A percentile compares a stretch with the other conserved stretches of the same genome.
phyloP scores from a whole-genome alignment of 2,797 vertebrate species.

The Heliangelus exortis region DNA sequence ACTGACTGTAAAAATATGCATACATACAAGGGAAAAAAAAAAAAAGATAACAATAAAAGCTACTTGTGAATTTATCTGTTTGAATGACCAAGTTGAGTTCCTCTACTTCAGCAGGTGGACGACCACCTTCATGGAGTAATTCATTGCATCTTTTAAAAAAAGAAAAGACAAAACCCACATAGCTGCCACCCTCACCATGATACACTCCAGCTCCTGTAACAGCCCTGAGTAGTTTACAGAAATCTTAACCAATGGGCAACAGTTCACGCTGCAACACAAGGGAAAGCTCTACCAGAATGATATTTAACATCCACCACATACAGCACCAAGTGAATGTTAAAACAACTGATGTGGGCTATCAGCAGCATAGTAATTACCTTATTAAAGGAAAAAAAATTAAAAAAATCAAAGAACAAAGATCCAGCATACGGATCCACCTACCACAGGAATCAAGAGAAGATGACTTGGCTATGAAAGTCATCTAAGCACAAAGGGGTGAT shows the following conservation, averaged over 20 bases:
- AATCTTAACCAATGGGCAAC: not conserved
- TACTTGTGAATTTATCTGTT: not conserved
- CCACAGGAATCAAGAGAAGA: not conserved
- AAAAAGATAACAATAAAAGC: not conserved
- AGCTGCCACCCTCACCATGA: not conserved
- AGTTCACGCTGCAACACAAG: not conserved
- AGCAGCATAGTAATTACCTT: not conserved
- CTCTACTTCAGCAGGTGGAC: constrained; percentile 16
- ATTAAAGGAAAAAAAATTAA: not conserved
- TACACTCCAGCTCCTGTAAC: not conserved
- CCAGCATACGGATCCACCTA: not conserved
- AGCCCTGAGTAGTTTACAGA: not conserved
- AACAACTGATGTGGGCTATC: not conserved
- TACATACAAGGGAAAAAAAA: not conserved
- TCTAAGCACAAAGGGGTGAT: not conserved
- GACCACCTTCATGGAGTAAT: not conserved
- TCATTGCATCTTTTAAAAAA: not conserved
- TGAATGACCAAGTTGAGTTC: not conserved
- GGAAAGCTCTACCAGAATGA: not conserved
- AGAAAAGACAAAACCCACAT: not conserved
- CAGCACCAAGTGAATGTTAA: not conserved
- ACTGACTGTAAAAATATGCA: not conserved
- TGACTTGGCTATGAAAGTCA: not conserved
- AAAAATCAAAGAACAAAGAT: not conserved
- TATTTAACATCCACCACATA: not conserved